Base-by-base conservation (phyloP, 2,797 vertebrate species). In the Dallia pectoralis region DNA sequence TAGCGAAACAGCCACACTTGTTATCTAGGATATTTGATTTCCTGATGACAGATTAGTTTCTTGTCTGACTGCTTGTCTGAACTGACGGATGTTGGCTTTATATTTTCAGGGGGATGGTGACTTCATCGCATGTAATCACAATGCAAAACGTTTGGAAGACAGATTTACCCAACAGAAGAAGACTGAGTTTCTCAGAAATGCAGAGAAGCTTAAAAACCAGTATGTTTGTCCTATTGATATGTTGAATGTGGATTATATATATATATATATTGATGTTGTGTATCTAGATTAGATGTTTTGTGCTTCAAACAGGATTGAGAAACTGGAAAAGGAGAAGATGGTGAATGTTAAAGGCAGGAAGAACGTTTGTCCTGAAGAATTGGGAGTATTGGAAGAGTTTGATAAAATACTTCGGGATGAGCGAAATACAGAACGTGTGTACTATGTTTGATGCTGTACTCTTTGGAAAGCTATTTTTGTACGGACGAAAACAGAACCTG, bases 361-460 rank as follows among this genome's bases (percentile, higher is more conserved):
- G 86, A 93, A 85, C 76, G 90, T 87, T 71, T 95, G 93, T 86
- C 91, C 87, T 47, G 87, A 89, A 74, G 89, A 94, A 65, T 91
- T 85, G 30, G 88, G 81, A 78, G 81, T 87, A 16, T 84, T 97
- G 74, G 94, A 95, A 74, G 94, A 96, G 67, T 82, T 92, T 36
- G 93, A 96, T 78, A 90, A 75, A 73, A 85, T 84, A 69, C 82
- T 98, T 86, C 88, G 89, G 67, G 81, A 88, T 80, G 91, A 88
- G 76, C 92, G 92, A 79, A 93, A 92, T 86, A 82, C 82, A 48
- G 94, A 96, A 84, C 93, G 97, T 98, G 89, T 87, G 95, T 80
- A 4, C 69, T 79, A 56, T 36, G 4, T 2, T 40, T 6, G 32
- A 32, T 64, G 14, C 18, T 32, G 7, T 56, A 56, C 51, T 56